These are phyloP conservation scores for Suillia variegata DNA, from an alignment of 2,888 invertebrate species.

Conservation along the genomic window DNA sequence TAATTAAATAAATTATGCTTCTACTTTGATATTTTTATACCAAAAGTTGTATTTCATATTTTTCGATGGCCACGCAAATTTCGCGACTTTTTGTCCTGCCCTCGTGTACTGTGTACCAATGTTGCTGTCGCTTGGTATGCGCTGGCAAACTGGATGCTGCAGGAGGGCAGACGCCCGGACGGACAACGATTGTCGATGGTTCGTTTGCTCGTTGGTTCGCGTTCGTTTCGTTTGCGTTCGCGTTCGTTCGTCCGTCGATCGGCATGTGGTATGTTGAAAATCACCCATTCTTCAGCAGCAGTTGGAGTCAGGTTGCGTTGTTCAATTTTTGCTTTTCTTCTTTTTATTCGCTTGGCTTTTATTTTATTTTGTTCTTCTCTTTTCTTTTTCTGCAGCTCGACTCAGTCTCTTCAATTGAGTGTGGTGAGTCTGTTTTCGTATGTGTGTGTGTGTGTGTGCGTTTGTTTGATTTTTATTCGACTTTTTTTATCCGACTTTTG, in stretches of 20 bases:
- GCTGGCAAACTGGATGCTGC: constrained; percentile 32
- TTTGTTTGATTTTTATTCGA: too few species aligned
- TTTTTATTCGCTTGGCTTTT: neutral
- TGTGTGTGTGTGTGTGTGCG: too few species aligned
- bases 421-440: too few species aligned
- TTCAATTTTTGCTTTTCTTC: neutral
- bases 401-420: too few species aligned
- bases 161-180: neutral
- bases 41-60: too few species aligned
- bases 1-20: too few species aligned
- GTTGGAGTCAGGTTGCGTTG: constrained; percentile 11
- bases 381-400: neutral
- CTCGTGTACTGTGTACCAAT: neutral
- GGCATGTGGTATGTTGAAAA: constrained; percentile 28
- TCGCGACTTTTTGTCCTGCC: too few species aligned
- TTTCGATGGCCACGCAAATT: too few species aligned
- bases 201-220: constrained; percentile 11
- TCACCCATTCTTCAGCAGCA: constrained; percentile 24
- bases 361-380: neutral
- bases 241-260: neutral
- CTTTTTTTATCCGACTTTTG: too few species aligned
- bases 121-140: constrained; percentile 24
- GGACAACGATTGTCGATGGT: constrained; percentile 20
- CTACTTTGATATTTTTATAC: neutral
- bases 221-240: too few species aligned